Conservation (phyloP, 2,797 vertebrate species). For the Eulemur coronatus region DNA sequence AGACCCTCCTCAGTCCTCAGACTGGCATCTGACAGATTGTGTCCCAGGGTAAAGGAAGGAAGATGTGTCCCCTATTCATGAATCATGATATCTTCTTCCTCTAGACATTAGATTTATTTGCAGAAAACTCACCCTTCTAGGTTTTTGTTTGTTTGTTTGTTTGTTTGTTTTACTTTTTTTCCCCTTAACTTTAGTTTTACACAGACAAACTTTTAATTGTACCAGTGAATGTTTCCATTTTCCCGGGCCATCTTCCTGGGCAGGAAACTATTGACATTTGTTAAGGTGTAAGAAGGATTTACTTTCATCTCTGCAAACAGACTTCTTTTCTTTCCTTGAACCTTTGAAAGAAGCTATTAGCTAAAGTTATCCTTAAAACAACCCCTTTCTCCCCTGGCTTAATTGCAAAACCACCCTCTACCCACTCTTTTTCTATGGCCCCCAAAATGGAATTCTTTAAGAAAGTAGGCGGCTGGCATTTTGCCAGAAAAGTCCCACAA, state of each 20-base stretch:
- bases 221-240: not conserved
- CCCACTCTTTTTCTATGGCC: too few relatives aligned
- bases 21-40: fast-evolving
- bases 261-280: too few relatives aligned
- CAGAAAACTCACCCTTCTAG: not conserved
- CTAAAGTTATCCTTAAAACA: not conserved
- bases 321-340: not conserved
- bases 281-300: not conserved
- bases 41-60: not conserved
- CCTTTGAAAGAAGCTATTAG: not conserved
- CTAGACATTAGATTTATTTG: not conserved
- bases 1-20: fast-evolving
- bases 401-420: not conserved
- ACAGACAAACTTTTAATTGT: not conserved
- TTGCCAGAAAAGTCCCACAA: not conserved
- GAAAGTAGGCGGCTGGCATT: not conserved
- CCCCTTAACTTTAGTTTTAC: not conserved
- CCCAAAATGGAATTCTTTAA: not conserved
- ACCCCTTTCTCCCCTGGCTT: not conserved
- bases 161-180: too few relatives aligned
- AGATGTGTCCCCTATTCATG: fast-evolving
- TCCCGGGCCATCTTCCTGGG: not conserved
- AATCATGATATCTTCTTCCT: fast-evolving
- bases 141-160: too few relatives aligned
- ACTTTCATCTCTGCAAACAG: not conserved